Evolutionary conservation across 2,797 vertebrate genomes (phyloP).

Genomic region (Pseudopleuronectes americanus): DNA sequence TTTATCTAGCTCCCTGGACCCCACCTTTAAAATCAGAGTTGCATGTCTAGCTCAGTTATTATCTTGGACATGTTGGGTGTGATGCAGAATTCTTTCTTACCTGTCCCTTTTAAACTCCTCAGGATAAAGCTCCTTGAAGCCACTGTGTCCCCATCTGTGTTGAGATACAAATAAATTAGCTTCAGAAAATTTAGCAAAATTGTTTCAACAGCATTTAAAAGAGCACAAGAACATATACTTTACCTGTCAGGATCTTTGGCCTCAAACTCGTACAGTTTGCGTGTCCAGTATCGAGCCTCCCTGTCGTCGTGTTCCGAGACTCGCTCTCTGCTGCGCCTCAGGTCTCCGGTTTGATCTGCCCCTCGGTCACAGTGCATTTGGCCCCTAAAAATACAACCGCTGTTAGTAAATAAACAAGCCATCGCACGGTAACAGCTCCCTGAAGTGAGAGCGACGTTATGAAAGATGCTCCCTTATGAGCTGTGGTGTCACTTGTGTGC

Average conservation of each 20-base stretch:
- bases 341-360: conserved; percentile 80
- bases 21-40: conserved; percentile 1
- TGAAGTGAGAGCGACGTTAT: conserved; percentile 18
- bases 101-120: conserved; percentile 93
- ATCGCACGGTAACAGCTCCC: conserved; percentile 11
- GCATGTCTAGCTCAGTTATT: neutral
- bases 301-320: conserved; percentile 86
- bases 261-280: conserved; percentile 94
- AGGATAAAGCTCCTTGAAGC: conserved; percentile 97
- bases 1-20: too few relatives aligned
- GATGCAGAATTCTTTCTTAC: conserved; percentile 73
- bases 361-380: conserved; percentile 93
- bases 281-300: conserved; percentile 91
- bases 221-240: too few relatives aligned
- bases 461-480: conserved; percentile 31
- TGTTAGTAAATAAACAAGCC: conserved; percentile 17
- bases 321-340: conserved; percentile 69
- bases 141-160: conserved; percentile 96
- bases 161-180: conserved; percentile 12
- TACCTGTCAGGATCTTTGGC: conserved; percentile 94
- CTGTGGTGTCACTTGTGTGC: conserved; percentile 12
- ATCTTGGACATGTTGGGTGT: neutral
- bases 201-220: too few relatives aligned
- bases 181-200: too few relatives aligned
- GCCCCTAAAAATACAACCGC: conserved; percentile 75